Conservation (phyloP, 2,797 vertebrate genomes). For the Peromyscus aztecus region DNA sequence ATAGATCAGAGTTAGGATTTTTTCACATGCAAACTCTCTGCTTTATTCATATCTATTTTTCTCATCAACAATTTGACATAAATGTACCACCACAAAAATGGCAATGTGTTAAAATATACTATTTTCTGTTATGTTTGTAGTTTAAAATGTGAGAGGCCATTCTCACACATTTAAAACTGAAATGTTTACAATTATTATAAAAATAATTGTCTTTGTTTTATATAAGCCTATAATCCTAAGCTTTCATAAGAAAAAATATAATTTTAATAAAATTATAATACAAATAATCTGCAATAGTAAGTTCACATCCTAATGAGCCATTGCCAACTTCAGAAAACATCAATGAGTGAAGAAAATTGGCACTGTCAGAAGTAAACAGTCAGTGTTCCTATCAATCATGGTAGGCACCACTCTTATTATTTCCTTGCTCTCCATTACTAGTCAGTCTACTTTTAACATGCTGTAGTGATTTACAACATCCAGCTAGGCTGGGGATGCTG, state of each 20-base stretch:
- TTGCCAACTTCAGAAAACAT: neutral
- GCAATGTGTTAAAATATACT: neutral
- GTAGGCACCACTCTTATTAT: neutral
- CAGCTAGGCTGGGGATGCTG: neutral
- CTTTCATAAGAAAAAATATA: neutral
- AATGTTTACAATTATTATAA: constrained; percentile 20
- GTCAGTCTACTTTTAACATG: neutral
- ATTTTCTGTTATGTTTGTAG: neutral
- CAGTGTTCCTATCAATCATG: neutral
- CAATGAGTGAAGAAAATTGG: neutral
- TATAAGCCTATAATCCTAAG: neutral
- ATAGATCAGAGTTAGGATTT: neutral
- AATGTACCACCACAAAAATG: neutral
- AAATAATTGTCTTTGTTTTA: neutral
- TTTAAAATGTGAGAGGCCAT: neutral
- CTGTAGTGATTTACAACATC: neutral
- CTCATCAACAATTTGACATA: constrained; percentile 4
- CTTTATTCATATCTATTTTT: constrained; percentile 42
- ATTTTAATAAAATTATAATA: constrained; percentile 22
- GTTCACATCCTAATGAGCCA: neutral
- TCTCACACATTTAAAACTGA: constrained; percentile 26
- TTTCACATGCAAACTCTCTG: neutral
- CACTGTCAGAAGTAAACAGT: neutral
- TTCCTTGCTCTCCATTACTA: neutral
- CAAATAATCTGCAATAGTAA: constrained; percentile 3